Percentiles rank a stretch among this genome's conserved stretches.
These are phyloP conservation scores for Drosophila rellima DNA, from an alignment of 2,888 invertebrate species.

Conservation along the genomic window DNA sequence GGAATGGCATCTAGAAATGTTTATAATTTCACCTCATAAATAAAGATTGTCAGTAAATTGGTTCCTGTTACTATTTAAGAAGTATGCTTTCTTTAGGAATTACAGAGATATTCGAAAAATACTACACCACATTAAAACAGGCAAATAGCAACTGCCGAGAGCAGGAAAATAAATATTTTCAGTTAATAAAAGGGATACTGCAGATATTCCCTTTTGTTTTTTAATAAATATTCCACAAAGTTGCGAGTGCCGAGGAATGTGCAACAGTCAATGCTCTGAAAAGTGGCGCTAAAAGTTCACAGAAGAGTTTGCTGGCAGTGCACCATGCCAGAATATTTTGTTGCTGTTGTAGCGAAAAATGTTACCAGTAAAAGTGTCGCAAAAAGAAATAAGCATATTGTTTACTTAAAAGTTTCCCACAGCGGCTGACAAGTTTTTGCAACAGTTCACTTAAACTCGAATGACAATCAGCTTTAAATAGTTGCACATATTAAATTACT, in stretches of 20 bases:
- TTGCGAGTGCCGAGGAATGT: constrained; percentile 52
- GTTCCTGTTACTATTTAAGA: not conserved
- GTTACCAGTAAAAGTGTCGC: constrained; percentile 50
- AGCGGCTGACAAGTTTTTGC: constrained; percentile 18
- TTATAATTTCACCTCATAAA: not conserved
- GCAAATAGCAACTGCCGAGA: constrained; percentile 2
- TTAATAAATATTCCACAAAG: constrained; percentile 71
- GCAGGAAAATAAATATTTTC: constrained; percentile 69
- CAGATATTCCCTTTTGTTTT: constrained; percentile 36
- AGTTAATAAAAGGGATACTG: constrained; percentile 60
- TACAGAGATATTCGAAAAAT: constrained; percentile 1
- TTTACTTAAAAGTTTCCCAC: constrained; percentile 46
- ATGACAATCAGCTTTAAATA: constrained; percentile 27
- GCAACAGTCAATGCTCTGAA: constrained; percentile 74
- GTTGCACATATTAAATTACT: not conserved
- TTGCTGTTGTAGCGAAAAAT: constrained; percentile 50
- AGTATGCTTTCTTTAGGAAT: not conserved
- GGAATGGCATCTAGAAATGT: not conserved
- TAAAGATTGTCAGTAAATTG: not conserved
- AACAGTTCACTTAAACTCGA: constrained; percentile 22
- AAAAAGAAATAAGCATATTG: constrained; percentile 46
- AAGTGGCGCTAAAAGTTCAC: constrained; percentile 66
- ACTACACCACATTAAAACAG: constrained; percentile 20
- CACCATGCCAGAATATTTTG: constrained; percentile 39
- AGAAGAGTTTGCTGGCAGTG: constrained; percentile 36